Percentiles rank a stretch among this genome's conserved stretches.
These are phyloP conservation scores for Cynodonichthys magdalenae DNA, from an alignment of 2,797 vertebrate species.

Conservation along the genomic window DNA sequence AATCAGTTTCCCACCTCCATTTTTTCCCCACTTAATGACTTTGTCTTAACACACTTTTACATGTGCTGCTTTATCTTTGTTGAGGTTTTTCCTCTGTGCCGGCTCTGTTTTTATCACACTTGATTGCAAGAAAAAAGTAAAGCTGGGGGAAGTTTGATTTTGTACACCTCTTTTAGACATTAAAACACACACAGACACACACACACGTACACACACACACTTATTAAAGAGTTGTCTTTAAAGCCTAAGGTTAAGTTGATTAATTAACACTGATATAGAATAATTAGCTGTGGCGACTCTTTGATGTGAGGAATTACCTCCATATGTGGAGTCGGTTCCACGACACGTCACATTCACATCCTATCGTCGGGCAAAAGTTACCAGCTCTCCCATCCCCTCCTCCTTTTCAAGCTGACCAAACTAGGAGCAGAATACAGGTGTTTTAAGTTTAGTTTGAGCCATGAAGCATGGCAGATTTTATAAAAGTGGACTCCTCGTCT, in stretches of 20 bases:
- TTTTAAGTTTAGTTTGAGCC: no score
- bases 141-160: slow-evolving; percentile 37
- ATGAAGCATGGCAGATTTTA: no score
- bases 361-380: background rate
- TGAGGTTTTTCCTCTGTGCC: slow-evolving; percentile 14
- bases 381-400: no score
- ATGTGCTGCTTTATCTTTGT: slow-evolving; percentile 6
- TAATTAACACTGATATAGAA: slow-evolving; percentile 78
- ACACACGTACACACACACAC: slow-evolving; percentile 30
- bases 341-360: slow-evolving; percentile 3
- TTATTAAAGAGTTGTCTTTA: slow-evolving; percentile 66
- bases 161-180: slow-evolving; percentile 6
- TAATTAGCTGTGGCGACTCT: slow-evolving; percentile 75
- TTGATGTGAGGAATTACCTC: slow-evolving; percentile 74
- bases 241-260: slow-evolving; percentile 76
- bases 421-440: background rate
- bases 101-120: slow-evolving; percentile 25
- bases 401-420: background rate
- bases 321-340: slow-evolving; percentile 57
- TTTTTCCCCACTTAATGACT: slow-evolving; percentile 24
- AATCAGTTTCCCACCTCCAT: slow-evolving; percentile 62
- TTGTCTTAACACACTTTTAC: slow-evolving; percentile 34
- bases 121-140: slow-evolving; percentile 55
- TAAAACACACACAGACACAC: background rate
- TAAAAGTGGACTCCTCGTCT: no score